A percentile compares a stretch with the other conserved stretches of the same genome.
phyloP scores from a whole-genome alignment of 2,888 invertebrate species.

The Catocala sponsa region DNA sequence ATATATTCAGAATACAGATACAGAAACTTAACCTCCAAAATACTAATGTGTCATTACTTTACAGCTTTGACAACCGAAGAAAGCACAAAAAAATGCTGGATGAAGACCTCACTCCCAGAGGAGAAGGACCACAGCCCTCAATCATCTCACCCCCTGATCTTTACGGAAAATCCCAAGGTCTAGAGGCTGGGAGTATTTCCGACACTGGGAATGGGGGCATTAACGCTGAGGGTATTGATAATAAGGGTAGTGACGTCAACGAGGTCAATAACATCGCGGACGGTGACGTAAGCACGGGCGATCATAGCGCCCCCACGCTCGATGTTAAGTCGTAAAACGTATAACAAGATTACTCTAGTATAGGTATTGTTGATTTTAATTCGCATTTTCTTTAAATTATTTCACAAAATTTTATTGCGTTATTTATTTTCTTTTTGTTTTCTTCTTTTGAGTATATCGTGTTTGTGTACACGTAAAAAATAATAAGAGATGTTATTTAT shows the following conservation, averaged over 20 bases:
- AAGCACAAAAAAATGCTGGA: slow-evolving; percentile 78
- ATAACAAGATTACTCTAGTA: slow-evolving; percentile 32
- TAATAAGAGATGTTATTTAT: too few species aligned
- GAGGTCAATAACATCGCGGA: too few species aligned
- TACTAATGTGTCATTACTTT: slow-evolving; percentile 3
- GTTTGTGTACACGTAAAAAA: too few species aligned
- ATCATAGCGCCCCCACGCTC: too few species aligned
- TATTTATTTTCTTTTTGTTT: too few species aligned
- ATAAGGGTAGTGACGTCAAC: slow-evolving; percentile 1
- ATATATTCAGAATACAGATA: slow-evolving; percentile 38
- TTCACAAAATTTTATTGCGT: too few species aligned
- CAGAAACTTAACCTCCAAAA: neutral
- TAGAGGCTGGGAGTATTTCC: slow-evolving; percentile 24
- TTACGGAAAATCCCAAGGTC: slow-evolving; percentile 45
- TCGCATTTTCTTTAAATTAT: too few species aligned
- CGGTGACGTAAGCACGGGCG: neutral
- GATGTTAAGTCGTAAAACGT: slow-evolving; percentile 29
- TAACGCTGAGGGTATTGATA: slow-evolving; percentile 9
- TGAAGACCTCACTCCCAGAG: slow-evolving; percentile 68
- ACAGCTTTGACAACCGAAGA: slow-evolving; percentile 73
- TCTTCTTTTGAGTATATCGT: too few species aligned
- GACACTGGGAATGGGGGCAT: neutral
- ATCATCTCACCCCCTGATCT: slow-evolving; percentile 78
- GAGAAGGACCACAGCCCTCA: slow-evolving; percentile 65
- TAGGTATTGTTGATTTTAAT: neutral